phyloP scores from a whole-genome alignment of 2,797 vertebrate genomes.

The Denticeps clupeoides region DNA sequence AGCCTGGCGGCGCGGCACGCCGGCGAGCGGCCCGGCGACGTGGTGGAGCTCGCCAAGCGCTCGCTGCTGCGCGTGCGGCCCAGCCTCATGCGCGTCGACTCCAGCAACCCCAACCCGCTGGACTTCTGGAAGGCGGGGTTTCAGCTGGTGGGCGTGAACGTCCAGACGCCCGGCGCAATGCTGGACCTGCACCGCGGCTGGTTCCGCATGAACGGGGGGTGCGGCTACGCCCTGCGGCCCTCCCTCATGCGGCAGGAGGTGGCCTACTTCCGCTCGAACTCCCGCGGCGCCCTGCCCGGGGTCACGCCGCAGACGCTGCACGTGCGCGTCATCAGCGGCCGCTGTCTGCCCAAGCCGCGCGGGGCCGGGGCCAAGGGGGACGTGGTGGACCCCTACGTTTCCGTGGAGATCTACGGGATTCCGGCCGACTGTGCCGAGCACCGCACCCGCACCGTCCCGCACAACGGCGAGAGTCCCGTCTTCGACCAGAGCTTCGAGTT shows the following conservation, averaged over 20 bases:
- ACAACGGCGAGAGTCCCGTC: constrained; percentile 85
- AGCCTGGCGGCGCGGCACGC: constrained; percentile 72
- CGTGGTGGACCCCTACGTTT: constrained; percentile 87
- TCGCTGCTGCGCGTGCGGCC: constrained; percentile 81
- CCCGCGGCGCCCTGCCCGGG: constrained; percentile 81
- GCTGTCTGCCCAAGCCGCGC: constrained; percentile 84
- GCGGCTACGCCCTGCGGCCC: constrained; percentile 80
- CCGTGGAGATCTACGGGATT: constrained; percentile 91
- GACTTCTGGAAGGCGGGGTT: constrained; percentile 92
- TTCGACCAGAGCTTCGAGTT: constrained; percentile 96
- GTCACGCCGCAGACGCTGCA: constrained; percentile 91
- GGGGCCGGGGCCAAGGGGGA: constrained; percentile 85
- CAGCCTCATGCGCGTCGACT: constrained; percentile 80
- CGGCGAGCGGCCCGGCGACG: constrained; percentile 73
- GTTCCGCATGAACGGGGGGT: constrained; percentile 88
- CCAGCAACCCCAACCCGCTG: constrained; percentile 90
- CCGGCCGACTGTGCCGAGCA: constrained; percentile 85
- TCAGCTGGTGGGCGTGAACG: constrained; percentile 91
- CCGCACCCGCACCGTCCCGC: constrained; percentile 80
- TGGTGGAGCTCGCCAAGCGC: constrained; percentile 88
- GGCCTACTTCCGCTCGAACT: constrained; percentile 86
- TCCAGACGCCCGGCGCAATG: constrained; percentile 86
- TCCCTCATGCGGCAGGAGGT: constrained; percentile 90
- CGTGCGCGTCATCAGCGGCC: constrained; percentile 77
- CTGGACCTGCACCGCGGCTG: constrained; percentile 90